Percentiles rank a stretch among this genome's conserved stretches.
phyloP scores from a whole-genome alignment of 2,797 vertebrate species.

The Echeneis naucrates region DNA sequence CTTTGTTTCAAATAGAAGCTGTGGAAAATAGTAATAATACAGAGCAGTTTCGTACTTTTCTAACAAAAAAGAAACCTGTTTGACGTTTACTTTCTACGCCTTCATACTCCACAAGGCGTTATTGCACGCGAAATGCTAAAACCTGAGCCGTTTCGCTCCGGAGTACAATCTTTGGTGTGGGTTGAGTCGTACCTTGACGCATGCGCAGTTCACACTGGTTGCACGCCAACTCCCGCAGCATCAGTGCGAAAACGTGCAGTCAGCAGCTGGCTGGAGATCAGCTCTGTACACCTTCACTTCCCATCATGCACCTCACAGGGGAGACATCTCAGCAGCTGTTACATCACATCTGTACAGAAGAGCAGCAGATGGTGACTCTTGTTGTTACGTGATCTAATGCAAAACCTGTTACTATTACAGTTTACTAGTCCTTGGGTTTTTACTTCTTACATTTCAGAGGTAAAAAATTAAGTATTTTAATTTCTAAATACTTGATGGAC shows the following conservation, averaged over 20 bases:
- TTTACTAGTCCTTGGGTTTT: neutral
- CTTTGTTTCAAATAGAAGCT: too few species aligned
- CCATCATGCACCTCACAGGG: neutral
- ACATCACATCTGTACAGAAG: constrained; percentile 37
- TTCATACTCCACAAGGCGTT: neutral
- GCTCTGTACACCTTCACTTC: neutral
- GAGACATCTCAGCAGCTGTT: constrained; percentile 3
- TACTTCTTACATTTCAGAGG: neutral
- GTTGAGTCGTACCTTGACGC: neutral
- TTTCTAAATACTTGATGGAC: too few species aligned
- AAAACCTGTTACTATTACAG: neutral
- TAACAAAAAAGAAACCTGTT: neutral
- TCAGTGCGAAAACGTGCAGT: neutral
- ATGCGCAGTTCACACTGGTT: constrained; percentile 5
- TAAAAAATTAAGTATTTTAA: too few species aligned
- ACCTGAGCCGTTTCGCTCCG: neutral
- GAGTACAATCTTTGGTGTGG: neutral
- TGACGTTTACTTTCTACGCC: neutral
- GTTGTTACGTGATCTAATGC: neutral
- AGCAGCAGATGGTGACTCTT: constrained; percentile 26
- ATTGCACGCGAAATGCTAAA: neutral
- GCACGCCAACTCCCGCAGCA: constrained; percentile 34
- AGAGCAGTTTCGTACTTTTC: too few species aligned
- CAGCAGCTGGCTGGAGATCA: constrained; percentile 41
- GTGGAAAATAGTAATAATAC: too few species aligned